phyloP scores from a whole-genome alignment of 2,888 invertebrate species.

The Pachycephus smyrnensis region DNA sequence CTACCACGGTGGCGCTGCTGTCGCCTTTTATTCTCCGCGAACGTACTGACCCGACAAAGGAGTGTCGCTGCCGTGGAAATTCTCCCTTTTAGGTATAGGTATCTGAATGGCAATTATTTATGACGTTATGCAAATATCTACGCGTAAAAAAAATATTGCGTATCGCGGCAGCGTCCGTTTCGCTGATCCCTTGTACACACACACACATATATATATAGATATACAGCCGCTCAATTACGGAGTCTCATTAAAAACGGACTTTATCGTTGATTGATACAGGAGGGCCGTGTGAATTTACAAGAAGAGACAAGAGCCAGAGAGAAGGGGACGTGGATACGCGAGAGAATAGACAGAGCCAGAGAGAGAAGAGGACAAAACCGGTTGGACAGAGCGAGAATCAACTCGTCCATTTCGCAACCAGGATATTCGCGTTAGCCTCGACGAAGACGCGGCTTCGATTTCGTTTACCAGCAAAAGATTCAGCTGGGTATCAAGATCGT shows the following conservation, averaged over 20 bases:
- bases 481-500: too few species aligned
- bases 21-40: too few species aligned
- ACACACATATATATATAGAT: too few species aligned
- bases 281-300: slow-evolving; percentile 21
- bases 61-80: too few species aligned
- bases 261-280: slow-evolving; percentile 33
- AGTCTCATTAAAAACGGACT: slow-evolving; percentile 24
- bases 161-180: slow-evolving; percentile 38
- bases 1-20: too few species aligned
- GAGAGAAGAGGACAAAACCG: slow-evolving; percentile 26
- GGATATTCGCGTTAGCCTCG: too few species aligned
- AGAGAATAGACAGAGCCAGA: not conserved
- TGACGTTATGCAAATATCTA: not conserved
- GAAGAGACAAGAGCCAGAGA: not conserved
- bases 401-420: too few species aligned
- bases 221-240: slow-evolving; percentile 29
- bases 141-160: slow-evolving; percentile 31
- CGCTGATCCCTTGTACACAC: slow-evolving; percentile 1
- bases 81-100: not conserved
- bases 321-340: slow-evolving; percentile 5
- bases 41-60: too few species aligned
- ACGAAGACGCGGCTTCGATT: too few species aligned
- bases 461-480: too few species aligned
- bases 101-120: not conserved
- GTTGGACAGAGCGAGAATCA: slow-evolving; percentile 17